Evolutionary conservation across 2,797 vertebrate genomes (phyloP).

Genomic region (Falco biarmicus): DNA sequence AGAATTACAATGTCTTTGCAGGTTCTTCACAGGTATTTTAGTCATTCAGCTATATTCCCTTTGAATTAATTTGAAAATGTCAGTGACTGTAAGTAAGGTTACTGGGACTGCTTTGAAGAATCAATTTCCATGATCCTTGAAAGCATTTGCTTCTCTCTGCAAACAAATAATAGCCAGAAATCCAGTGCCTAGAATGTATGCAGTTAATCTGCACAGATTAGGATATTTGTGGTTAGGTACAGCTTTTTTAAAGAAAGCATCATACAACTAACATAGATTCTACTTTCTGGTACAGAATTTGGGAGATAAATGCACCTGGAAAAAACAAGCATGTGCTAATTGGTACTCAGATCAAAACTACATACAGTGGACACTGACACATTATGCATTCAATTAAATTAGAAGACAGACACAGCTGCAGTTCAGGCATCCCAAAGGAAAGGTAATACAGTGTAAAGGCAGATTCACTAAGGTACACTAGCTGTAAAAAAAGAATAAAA

Average conservation of each 20-base stretch:
- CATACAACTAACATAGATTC: neutral
- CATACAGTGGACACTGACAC: rapidly evolving
- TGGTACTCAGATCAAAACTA: neutral
- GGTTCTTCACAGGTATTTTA: neutral
- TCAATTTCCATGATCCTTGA: neutral
- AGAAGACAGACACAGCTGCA: neutral
- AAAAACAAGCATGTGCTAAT: neutral
- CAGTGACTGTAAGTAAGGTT: neutral
- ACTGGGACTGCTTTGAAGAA: neutral
- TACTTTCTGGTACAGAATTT: neutral
- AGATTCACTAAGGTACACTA: neutral
- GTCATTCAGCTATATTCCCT: neutral
- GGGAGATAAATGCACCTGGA: neutral
- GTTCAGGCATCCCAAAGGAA: neutral
- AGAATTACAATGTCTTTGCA: neutral
- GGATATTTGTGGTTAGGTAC: neutral
- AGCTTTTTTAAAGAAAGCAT: neutral
- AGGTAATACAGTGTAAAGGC: neutral
- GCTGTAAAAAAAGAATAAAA: neutral
- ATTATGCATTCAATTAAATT: neutral
- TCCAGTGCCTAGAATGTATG: rapidly evolving
- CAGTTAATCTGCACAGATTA: neutral
- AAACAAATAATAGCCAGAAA: neutral
- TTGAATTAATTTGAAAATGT: neutral
- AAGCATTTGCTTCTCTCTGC: neutral